phyloP scores from a whole-genome alignment of 2,888 invertebrate species.

The Cheilosia variabilis region DNA sequence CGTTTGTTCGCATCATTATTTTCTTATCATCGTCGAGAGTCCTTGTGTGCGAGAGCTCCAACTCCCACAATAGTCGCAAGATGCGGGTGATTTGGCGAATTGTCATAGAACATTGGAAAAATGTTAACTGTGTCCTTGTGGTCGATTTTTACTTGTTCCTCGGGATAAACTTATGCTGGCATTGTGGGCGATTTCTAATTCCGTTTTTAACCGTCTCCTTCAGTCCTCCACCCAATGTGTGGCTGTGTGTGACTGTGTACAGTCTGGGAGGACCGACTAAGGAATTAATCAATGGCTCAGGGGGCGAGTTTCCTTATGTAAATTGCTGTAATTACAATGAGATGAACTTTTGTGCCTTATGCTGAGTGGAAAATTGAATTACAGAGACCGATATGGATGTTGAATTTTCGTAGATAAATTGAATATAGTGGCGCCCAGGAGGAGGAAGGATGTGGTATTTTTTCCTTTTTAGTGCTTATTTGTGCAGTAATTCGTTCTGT shows the following conservation, averaged over 20 bases:
- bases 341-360: constrained; percentile 70
- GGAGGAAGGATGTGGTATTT: constrained; percentile 18
- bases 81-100: constrained; percentile 8
- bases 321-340: constrained; percentile 75
- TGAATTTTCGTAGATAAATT: constrained; percentile 8
- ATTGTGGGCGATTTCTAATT: constrained; percentile 31
- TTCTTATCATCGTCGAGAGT: constrained; percentile 36
- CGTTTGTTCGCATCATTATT: constrained; percentile 33
- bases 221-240: background rate
- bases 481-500: constrained; percentile 36
- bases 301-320: constrained; percentile 64
- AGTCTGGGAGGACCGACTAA: constrained; percentile 9
- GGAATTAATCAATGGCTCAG: constrained; percentile 69
- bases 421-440: background rate
- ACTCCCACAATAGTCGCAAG: background rate
- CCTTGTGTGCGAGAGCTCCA: constrained; percentile 9
- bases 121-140: constrained; percentile 40
- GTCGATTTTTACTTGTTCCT: constrained; percentile 15
- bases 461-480: constrained; percentile 15
- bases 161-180: background rate
- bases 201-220: background rate
- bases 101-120: constrained; percentile 15
- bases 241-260: constrained; percentile 5
- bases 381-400: constrained; percentile 31
- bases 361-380: constrained; percentile 50